phyloP scores from a whole-genome alignment of 2,888 invertebrate species.

The Ptilodon capucinus region DNA sequence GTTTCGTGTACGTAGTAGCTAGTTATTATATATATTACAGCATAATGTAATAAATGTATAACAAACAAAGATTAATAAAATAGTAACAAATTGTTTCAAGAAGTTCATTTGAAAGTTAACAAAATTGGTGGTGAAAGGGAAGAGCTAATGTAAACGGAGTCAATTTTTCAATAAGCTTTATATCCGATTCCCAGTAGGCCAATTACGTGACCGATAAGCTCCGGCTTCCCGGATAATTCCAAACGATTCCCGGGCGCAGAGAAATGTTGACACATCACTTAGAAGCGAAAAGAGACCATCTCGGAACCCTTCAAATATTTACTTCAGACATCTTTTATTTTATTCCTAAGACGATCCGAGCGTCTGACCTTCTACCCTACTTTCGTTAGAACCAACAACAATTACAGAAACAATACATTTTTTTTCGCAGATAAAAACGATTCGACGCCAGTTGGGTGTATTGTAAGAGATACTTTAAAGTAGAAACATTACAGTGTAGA shows the following conservation, averaged over 20 bases:
- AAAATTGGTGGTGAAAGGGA: background rate
- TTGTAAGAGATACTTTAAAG: constrained; percentile 28
- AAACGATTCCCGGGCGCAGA: constrained; percentile 15
- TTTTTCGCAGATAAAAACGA: constrained; percentile 25
- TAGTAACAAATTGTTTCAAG: no score
- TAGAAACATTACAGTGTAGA: constrained; percentile 25
- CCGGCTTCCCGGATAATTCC: constrained; percentile 17
- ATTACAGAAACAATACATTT: constrained; percentile 49
- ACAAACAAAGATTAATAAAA: no score
- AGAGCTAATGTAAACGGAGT: constrained; percentile 11
- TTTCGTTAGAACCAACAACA: constrained; percentile 46
- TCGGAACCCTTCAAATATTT: constrained; percentile 42
- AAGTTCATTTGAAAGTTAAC: no score
- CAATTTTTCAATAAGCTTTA: constrained; percentile 22
- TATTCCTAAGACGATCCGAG: constrained; percentile 33
- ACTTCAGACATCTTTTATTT: constrained; percentile 39
- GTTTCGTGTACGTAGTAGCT: no score
- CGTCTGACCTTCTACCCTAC: constrained; percentile 56
- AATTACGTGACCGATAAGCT: constrained; percentile 37
- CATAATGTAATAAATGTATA: no score
- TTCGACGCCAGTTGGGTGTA: constrained; percentile 7
- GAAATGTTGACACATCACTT: constrained; percentile 40
- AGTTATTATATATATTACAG: no score
- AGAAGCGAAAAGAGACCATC: constrained; percentile 19
- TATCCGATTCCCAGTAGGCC: constrained; percentile 21